Percentiles rank a stretch among this genome's conserved stretches.
These are phyloP conservation scores for Anodontia alba DNA, from an alignment of 2,888 invertebrate genomes.

Conservation along the genomic window DNA sequence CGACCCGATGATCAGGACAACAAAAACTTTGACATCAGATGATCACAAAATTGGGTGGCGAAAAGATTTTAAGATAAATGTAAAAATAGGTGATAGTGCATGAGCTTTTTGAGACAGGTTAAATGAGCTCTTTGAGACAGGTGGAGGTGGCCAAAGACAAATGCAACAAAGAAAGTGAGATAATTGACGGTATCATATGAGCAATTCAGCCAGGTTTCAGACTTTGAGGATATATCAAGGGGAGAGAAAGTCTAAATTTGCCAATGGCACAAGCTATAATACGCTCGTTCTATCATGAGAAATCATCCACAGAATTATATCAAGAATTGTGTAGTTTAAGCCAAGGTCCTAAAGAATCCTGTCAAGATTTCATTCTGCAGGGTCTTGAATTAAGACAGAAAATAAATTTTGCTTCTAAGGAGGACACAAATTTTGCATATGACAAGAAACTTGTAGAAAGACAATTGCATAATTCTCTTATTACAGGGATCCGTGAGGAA, in stretches of 20 bases:
- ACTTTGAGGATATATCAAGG: conserved; percentile 37
- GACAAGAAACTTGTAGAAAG: neutral
- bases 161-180: no score
- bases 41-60: neutral
- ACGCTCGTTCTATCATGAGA: neutral
- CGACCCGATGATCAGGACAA: no score
- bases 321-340: neutral
- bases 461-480: neutral
- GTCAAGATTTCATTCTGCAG: neutral
- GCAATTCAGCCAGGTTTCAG: conserved; percentile 16
- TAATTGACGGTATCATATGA: conserved; percentile 20
- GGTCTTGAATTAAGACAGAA: neutral
- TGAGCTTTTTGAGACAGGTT: no score
- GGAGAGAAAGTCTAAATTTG: neutral
- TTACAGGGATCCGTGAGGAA: neutral
- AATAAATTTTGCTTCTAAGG: neutral
- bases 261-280: neutral
- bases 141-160: no score
- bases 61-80: conserved; percentile 33
- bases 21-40: neutral
- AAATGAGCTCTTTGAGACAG: no score
- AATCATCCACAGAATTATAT: no score
- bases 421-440: neutral
- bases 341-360: no score
- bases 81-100: conserved; percentile 25